Evolutionary conservation across 2,888 invertebrate genomes (phyloP), one percentile per base, ranked within the genome.

Genomic region (Thereva unica): DNA sequence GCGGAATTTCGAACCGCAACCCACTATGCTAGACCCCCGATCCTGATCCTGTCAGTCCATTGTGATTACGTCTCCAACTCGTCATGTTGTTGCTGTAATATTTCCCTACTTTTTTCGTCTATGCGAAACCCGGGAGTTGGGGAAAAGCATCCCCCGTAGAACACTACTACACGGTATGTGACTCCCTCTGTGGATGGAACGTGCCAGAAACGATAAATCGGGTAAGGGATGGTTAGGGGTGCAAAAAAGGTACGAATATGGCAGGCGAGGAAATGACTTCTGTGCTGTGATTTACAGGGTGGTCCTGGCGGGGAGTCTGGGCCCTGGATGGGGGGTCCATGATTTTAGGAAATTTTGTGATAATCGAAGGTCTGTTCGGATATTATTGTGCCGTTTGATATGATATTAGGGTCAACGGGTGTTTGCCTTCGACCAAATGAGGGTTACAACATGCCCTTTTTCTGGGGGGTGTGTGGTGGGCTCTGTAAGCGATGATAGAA

Each of bases 311-410:
- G 23, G 23, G 23, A 23, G 23, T 23, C 23, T 42, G 2, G 5
- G 42, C 42, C 42, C 42, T 44, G 5, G 34, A 34, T 34, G 42
- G 10, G 44, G 5, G 44, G 41, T 42, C 56, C 34, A 42, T 35
- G 45, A 47, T 7, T 54, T 37, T 38, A 7, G 47, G 38, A 5
- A 59, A 49, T 6, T 47, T n/a, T 35, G 47, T 37, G 47, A 59
- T 59, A 59, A 59, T 59, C 49, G 47, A 59, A 47, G 59, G 59
- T 7, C 47, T 59, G 12, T 38, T 10, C 37, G 42, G 35, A 35
- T 59, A 59, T 59, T 59, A 47, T 47, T 59, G 38, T 37, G 37
- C 37, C 47, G 34, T 59, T 59, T 59, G 45, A 37, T 57, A 23
- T 45, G 44, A 57, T 57, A 57, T 44, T 44, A 44, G 45, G 57